phyloP scores from a whole-genome alignment of 2,797 vertebrate genomes.

The Rhabdophis nuchalis region DNA sequence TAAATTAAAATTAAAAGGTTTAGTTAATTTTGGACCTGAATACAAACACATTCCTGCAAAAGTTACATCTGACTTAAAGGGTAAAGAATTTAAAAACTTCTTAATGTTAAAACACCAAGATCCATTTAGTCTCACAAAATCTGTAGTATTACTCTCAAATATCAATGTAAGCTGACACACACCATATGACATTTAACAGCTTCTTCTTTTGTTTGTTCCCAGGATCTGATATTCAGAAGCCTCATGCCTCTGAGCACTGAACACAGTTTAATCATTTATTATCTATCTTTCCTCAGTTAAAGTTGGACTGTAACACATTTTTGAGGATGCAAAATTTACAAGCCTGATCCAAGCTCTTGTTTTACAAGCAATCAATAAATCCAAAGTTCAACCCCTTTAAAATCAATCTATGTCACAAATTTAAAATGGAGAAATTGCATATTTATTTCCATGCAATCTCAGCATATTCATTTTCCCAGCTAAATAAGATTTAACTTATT shows the following conservation, averaged over 20 bases:
- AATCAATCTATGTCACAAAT: neutral
- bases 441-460: neutral
- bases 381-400: neutral
- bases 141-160: neutral
- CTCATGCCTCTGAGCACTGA: neutral
- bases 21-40: neutral
- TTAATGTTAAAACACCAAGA: neutral
- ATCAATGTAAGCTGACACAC: neutral
- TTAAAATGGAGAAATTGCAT: neutral
- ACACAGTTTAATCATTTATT: neutral
- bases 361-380: neutral
- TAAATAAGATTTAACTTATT: neutral
- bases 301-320: neutral
- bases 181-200: neutral
- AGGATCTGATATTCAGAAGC: neutral
- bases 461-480: neutral
- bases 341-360: neutral
- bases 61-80: neutral
- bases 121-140: neutral
- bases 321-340: neutral
- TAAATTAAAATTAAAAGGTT: neutral
- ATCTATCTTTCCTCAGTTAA: neutral
- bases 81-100: neutral
- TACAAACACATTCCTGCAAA: neutral
- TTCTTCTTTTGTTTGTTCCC: neutral